Conservation (phyloP, 2,888 invertebrate genomes). For the Mycalesis mineus region DNA sequence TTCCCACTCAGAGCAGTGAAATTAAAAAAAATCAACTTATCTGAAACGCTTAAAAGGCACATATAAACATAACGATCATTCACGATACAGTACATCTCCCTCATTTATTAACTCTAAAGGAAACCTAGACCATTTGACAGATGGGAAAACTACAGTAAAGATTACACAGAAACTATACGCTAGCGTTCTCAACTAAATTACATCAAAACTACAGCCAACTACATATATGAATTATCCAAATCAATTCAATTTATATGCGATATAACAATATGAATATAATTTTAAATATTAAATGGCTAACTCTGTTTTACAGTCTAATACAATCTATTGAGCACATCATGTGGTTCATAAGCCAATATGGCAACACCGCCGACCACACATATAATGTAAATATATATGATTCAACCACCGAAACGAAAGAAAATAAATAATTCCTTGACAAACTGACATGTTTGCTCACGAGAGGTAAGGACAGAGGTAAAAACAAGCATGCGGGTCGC, state of each 20-base stretch:
- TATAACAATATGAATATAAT: background rate
- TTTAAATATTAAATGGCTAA: slow-evolving; percentile 12
- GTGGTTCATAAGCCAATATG: slow-evolving; percentile 32
- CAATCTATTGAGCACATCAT: slow-evolving; percentile 36
- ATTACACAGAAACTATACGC: background rate
- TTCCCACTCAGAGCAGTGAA: too few relatives aligned
- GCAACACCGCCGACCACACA: slow-evolving; percentile 20
- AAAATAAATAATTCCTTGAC: too few relatives aligned
- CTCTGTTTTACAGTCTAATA: slow-evolving; percentile 29
- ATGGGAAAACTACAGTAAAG: background rate
- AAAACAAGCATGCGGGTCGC: too few relatives aligned
- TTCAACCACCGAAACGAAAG: too few relatives aligned
- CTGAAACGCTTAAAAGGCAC: background rate
- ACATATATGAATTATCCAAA: background rate
- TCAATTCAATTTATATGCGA: background rate
- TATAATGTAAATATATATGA: background rate
- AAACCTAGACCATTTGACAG: background rate
- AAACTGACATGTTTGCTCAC: too few relatives aligned
- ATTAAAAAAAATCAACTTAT: background rate
- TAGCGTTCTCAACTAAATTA: background rate
- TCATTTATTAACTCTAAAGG: background rate
- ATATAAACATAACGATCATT: background rate
- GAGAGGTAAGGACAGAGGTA: too few relatives aligned
- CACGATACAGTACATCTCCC: background rate
- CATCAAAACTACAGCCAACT: too few relatives aligned